Percentiles rank a stretch among this genome's conserved stretches.
Conservation (phyloP, 2,113 vertebrate species). For the Vulpes lagopus region DNA sequence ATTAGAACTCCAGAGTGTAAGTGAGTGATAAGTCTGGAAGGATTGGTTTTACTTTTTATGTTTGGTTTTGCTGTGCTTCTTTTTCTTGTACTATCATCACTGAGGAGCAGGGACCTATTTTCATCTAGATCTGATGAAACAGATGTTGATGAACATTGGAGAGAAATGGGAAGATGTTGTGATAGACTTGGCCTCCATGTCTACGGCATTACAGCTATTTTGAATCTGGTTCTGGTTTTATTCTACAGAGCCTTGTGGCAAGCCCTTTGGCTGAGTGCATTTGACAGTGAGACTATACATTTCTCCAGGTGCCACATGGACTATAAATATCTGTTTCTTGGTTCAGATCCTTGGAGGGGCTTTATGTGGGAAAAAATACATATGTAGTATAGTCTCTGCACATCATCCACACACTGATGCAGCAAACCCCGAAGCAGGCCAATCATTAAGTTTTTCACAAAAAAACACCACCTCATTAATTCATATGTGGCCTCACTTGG, state of each 20-base stretch:
- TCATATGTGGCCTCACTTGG: neutral
- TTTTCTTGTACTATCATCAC: neutral
- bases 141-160: neutral
- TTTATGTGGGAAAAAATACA: neutral
- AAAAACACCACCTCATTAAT: neutral
- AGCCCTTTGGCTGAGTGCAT: neutral
- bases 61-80: neutral
- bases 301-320: too few relatives aligned
- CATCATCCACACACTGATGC: neutral
- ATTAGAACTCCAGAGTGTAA: neutral
- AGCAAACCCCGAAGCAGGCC: neutral
- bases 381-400: neutral
- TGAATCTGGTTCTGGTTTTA: neutral
- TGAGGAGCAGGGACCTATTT: neutral
- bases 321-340: neutral
- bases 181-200: neutral
- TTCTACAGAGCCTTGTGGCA: neutral
- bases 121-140: neutral
- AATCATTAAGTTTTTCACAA: neutral
- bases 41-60: neutral
- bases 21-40: neutral
- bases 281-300: neutral
- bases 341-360: neutral
- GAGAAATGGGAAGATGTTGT: neutral
- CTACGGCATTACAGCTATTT: neutral